Evolutionary conservation across 2,888 invertebrate species (phyloP).

Genomic region (Pogonocherus hispidulus): DNA sequence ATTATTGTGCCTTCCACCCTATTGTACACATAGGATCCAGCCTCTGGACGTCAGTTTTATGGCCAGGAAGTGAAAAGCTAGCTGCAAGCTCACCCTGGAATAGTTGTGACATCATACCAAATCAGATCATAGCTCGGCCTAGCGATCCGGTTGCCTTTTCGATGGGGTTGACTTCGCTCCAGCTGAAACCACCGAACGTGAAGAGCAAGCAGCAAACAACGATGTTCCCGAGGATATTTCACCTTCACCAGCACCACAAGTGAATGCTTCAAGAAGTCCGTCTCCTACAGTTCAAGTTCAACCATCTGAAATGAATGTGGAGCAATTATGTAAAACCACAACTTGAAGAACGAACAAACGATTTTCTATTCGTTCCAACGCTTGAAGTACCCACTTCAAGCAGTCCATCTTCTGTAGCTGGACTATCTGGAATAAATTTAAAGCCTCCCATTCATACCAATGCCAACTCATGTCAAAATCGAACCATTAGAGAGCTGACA

Average conservation of each 20-base stretch:
- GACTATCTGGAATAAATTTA: background rate
- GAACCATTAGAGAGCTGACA: background rate
- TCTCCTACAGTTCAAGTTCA: background rate
- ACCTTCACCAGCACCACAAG: no score
- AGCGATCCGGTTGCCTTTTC: no score
- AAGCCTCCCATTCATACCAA: background rate
- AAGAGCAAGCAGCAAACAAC: background rate
- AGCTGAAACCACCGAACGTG: background rate
- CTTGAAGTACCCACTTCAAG: background rate
- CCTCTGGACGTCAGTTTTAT: background rate
- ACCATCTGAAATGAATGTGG: background rate
- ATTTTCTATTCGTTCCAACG: background rate
- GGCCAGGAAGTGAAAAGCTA: no score
- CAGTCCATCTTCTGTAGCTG: background rate
- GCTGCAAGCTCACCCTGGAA: background rate
- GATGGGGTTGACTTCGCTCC: background rate
- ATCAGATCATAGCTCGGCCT: no score
- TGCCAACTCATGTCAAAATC: background rate
- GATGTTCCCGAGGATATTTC: no score
- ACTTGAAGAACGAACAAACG: background rate
- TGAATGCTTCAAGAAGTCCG: background rate
- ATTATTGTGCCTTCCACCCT: background rate
- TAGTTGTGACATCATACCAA: no score
- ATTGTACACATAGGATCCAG: constrained; percentile 1
- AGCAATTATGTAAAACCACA: background rate